Conservation (phyloP, 2,797 vertebrate genomes). For the Discoglossus pictus region DNA sequence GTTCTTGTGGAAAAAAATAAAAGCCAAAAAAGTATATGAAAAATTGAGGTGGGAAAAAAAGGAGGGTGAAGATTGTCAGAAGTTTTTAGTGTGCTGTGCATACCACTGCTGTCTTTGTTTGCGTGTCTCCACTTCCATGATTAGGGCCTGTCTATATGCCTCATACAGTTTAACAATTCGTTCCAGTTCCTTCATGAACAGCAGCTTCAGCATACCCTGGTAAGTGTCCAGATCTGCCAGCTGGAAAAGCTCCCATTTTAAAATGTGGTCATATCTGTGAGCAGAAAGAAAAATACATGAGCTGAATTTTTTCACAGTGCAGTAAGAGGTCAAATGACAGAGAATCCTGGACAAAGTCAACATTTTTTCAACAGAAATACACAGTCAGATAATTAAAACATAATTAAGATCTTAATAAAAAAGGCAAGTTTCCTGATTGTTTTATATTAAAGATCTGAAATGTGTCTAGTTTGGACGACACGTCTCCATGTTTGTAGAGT, state of each 20-base stretch:
- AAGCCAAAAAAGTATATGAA: too few species aligned
- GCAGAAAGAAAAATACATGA: constrained; percentile 33
- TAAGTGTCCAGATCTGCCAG: constrained; percentile 97
- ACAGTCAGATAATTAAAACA: too few species aligned
- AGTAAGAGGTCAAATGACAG: neutral
- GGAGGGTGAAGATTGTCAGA: constrained; percentile 60
- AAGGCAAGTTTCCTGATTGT: too few species aligned
- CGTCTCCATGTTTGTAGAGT: too few species aligned
- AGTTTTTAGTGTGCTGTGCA: constrained; percentile 84
- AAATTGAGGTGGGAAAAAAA: too few species aligned
- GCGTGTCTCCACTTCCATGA: constrained; percentile 87
- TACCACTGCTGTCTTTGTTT: constrained; percentile 96
- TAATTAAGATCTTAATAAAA: too few species aligned
- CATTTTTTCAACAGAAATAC: too few species aligned
- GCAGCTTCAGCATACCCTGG: constrained; percentile 97
- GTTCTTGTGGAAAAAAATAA: too few species aligned
- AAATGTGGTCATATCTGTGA: constrained; percentile 92
- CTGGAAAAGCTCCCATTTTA: constrained; percentile 99
- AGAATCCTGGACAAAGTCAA: neutral
- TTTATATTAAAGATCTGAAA: too few species aligned
- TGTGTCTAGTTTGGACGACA: too few species aligned
- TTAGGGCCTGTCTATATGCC: constrained; percentile 90
- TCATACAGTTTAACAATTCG: constrained; percentile 97
- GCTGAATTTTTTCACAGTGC: neutral
- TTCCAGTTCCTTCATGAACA: constrained; percentile 99